Conservation (phyloP, 2,888 invertebrate species). For the Sarcophaga subvicina region DNA sequence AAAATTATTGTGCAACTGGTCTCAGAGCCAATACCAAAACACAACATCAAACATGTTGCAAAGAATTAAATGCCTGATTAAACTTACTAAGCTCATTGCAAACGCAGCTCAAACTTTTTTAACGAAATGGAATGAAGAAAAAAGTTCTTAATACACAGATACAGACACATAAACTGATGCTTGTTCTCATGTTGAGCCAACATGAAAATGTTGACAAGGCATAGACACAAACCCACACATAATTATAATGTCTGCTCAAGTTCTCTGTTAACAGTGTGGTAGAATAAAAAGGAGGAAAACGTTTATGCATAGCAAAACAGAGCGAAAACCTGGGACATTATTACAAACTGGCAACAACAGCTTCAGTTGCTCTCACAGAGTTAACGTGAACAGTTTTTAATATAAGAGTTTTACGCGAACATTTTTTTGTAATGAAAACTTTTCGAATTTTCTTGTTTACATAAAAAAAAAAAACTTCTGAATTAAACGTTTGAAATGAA, state of each 20-base stretch:
- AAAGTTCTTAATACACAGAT: neutral
- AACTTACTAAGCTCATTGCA: neutral
- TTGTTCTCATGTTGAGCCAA: neutral
- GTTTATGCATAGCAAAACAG: slow-evolving; percentile 21
- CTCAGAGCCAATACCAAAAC: neutral
- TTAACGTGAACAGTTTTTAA: slow-evolving; percentile 78
- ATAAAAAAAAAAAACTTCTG: slow-evolving; percentile 13
- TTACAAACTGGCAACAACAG: slow-evolving; percentile 57
- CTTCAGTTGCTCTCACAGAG: slow-evolving; percentile 81
- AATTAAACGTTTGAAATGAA: slow-evolving; percentile 38
- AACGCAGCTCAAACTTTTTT: slow-evolving; percentile 28
- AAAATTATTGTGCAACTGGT: slow-evolving; percentile 43
- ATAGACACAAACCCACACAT: slow-evolving; percentile 4
- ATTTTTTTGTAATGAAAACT: slow-evolving; percentile 13
- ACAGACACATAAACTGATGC: neutral
- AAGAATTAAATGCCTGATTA: neutral
- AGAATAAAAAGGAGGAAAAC: neutral
- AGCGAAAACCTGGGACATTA: slow-evolving; percentile 18
- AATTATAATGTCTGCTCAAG: neutral
- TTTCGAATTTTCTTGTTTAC: slow-evolving; percentile 56
- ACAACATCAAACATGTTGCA: slow-evolving; percentile 55
- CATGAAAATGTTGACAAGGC: slow-evolving; percentile 14
- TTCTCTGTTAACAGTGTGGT: slow-evolving; percentile 1
- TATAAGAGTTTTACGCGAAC: slow-evolving; percentile 58
- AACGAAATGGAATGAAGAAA: neutral